Base-by-base conservation (phyloP, 1,140 invertebrate genomes). In the Drosophila bocqueti region DNA sequence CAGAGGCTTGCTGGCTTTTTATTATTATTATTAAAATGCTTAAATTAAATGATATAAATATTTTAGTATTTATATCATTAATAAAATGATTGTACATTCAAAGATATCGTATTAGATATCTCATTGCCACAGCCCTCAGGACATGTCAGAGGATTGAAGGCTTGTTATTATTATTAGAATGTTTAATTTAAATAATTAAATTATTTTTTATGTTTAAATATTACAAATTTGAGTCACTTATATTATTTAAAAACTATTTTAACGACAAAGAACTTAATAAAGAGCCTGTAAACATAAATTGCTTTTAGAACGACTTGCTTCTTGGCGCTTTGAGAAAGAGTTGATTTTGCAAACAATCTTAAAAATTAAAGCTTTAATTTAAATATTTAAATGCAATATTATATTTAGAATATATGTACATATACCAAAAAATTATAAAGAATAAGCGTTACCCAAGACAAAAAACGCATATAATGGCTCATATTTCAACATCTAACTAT, bases 61-160 rank as follows among this genome's bases (percentile, higher is more conserved):
- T 38, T 29, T 29, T 7, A 29, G 7, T 29, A 29, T 29, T 29
- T 38, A 38, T 6, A 40, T 16, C 13, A 40, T 15, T 6, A 15
- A 6, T 40, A 15, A 40, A 40, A 15, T 15, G 5, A 16, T 40
- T 40, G 0, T 15, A 16, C 2, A 40, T 15, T 13, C 38, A 16
- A 40, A 15, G 26, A 26, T 26, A 26, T 26, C 26, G 26, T 5
- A 26, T 34, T 34, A 7, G 10, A 40, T 63, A 67, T 67, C 59
- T 34, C 11, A 8, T 31, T 47, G 43, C 34, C 47, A 7, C 34
- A 24, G 11, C 13, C 26, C 42, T 5, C 42, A 47, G 46, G 31
- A 62, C 16, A 24, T 26, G 7, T 4, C 15, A 6, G n/a, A 13
- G 15, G 1, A 4, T n/a, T 7, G 47, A 2, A 31, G 26, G 29